A percentile compares a stretch with the other conserved stretches of the same genome.
Evolutionary conservation across 2,113 vertebrate species (phyloP).

Genomic region (Limnothrissa miodon): DNA sequence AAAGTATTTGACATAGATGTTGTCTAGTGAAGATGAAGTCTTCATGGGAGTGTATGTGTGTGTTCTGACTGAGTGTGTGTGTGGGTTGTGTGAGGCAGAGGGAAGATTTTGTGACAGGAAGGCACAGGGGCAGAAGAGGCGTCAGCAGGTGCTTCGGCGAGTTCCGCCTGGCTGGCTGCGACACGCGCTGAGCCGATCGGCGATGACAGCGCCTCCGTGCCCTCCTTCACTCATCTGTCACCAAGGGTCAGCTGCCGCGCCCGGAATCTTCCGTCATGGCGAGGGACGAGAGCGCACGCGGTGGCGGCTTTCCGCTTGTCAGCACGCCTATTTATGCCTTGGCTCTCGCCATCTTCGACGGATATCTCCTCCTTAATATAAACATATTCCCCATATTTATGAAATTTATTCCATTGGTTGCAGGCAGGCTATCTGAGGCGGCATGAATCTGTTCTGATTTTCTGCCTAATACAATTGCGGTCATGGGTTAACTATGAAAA

Average conservation of each 20-base stretch:
- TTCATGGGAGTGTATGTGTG: background rate
- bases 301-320: conserved; percentile 1
- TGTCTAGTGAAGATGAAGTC: background rate
- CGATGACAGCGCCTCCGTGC: conserved; percentile 63
- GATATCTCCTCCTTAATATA: background rate
- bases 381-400: background rate
- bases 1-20: background rate
- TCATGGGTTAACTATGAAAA: conserved; percentile 61
- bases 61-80: background rate
- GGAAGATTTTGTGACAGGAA: conserved; percentile 53
- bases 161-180: conserved; percentile 65
- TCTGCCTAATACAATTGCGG: conserved; percentile 59
- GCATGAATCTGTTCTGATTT: conserved; percentile 51
- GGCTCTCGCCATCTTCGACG: background rate
- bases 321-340: conserved; percentile 4
- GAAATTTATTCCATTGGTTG: background rate
- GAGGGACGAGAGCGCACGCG: background rate
- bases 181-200: conserved; percentile 52
- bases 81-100: conserved; percentile 25
- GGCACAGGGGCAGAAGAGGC: conserved; percentile 55
- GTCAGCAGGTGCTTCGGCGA: conserved; percentile 66
- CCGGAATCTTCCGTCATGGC: conserved; percentile 14
- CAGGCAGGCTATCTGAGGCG: conserved; percentile 11
- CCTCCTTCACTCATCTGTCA: conserved; percentile 73
- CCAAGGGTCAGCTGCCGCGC: conserved; percentile 55